Base-by-base conservation (phyloP, 2,888 invertebrate species). In the Stenodema calcarata region DNA sequence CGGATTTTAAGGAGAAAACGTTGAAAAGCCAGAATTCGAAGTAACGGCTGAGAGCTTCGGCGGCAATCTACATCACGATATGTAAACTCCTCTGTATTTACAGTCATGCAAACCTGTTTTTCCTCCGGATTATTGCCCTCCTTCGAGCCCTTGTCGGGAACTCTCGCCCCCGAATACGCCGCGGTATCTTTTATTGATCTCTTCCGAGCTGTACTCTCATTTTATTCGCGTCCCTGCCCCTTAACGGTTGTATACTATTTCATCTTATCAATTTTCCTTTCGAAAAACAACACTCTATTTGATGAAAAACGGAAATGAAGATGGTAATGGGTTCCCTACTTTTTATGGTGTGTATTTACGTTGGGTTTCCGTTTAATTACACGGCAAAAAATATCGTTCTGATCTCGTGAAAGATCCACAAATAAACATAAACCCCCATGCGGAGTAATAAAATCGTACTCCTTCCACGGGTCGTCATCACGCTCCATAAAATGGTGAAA, bases 91-190 rank as follows among this genome's bases (percentile, higher is more conserved):
- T 18, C 54, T 47, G 27, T 82, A 82, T 82, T 82, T 82, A 82
- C 82, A 82, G 84, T 84, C 84, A 84, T 84, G 84, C 84, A 84
- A 84, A 84, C 84, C 73, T 44, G 84, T 84, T 84, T n/a, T 44
- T 30, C 75, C 28, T 30, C 84, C 1, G 84, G 84, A 84, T 84
- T 84, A 84, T 75, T 75, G 50, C 84, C 50, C 70, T 70, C 69
- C 70, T 80, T 44, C 23, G 27, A 23, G 42, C 42, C 41, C 23
- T 44, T 78, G n/a, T 78, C 44, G 3, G 70, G 12, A 78, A 18
- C 44, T 30, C 14, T 27, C 44, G 44, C 78, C 44, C 44, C 44
- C 44, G 44, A 44, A 44, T 23, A 78, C 41, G 27, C 18, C 14
- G 44, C 3, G 78, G 44, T 44, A 78, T 78, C 78, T 78, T 44